Conservation (phyloP, 1,140 invertebrate genomes). For the Drosophila mayri region DNA sequence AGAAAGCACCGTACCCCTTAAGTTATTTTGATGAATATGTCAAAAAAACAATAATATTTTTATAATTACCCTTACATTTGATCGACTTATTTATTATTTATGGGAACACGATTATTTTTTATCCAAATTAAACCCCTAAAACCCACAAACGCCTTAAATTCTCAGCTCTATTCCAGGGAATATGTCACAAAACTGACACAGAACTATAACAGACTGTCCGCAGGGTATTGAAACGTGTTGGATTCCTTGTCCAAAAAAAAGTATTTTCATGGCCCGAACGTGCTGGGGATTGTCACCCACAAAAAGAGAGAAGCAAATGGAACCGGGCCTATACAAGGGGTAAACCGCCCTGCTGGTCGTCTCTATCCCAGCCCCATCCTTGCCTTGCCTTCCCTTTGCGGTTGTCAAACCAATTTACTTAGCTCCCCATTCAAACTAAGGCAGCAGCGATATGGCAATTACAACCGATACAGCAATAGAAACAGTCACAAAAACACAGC, state of each 20-base stretch:
- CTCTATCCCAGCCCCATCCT: not conserved
- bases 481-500: not conserved
- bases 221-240: slow-evolving; percentile 49
- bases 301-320: not conserved
- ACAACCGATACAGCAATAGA: slow-evolving; percentile 31
- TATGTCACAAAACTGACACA: not conserved
- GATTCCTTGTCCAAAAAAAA: slow-evolving; percentile 40
- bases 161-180: not conserved
- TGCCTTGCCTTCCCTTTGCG: slow-evolving; percentile 19
- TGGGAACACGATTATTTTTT: not conserved
- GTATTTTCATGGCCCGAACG: slow-evolving; percentile 54
- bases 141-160: not conserved
- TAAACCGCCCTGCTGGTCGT: not conserved
- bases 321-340: slow-evolving; percentile 20
- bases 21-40: too few species aligned
- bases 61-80: not conserved
- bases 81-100: not conserved
- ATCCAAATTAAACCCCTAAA: not conserved
- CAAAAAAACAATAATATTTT: not conserved
- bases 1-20: too few species aligned
- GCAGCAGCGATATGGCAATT: slow-evolving; percentile 49
- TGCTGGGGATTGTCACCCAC: slow-evolving; percentile 42
- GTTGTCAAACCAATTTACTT: slow-evolving; percentile 69
- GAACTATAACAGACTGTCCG: slow-evolving; percentile 19
- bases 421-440: slow-evolving; percentile 20